phyloP scores from a whole-genome alignment of 2,888 invertebrate species.

The Mayetiola destructor region DNA sequence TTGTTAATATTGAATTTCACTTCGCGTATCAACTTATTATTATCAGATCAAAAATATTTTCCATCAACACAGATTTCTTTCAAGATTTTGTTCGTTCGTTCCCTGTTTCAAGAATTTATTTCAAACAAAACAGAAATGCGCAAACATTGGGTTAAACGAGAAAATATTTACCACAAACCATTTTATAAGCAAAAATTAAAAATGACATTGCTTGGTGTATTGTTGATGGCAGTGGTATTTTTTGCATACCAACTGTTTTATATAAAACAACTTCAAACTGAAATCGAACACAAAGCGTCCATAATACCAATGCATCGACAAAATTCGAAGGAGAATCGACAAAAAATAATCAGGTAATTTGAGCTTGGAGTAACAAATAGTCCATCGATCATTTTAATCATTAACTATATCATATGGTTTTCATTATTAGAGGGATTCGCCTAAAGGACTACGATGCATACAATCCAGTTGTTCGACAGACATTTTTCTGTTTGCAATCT shows the following conservation, averaged over 20 bases:
- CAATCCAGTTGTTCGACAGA: slow-evolving; percentile 33
- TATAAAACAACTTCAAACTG: slow-evolving; percentile 31
- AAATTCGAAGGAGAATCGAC: not conserved
- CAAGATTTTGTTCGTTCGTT: too few species aligned
- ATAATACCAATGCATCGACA: not conserved
- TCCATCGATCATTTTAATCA: not conserved
- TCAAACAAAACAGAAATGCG: slow-evolving; percentile 22
- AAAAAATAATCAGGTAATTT: not conserved
- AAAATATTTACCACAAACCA: slow-evolving; percentile 34
- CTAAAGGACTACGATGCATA: slow-evolving; percentile 35
- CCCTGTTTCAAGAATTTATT: too few species aligned
- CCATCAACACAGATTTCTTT: too few species aligned
- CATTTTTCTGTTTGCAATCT: slow-evolving; percentile 36
- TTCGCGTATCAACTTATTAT: too few species aligned
- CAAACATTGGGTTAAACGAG: slow-evolving; percentile 35
- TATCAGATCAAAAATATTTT: too few species aligned
- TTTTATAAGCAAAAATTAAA: slow-evolving; percentile 36
- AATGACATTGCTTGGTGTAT: slow-evolving; percentile 32
- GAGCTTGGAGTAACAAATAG: slow-evolving; percentile 12
- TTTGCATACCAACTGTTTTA: slow-evolving; percentile 33
- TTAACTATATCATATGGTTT: not conserved
- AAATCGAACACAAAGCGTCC: slow-evolving; percentile 4
- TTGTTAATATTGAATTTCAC: too few species aligned
- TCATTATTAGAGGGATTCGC: slow-evolving; percentile 30
- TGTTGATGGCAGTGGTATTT: slow-evolving; percentile 32